Evolutionary conservation across 2,888 invertebrate genomes (phyloP).

Genomic region (Anthrax anthrax): DNA sequence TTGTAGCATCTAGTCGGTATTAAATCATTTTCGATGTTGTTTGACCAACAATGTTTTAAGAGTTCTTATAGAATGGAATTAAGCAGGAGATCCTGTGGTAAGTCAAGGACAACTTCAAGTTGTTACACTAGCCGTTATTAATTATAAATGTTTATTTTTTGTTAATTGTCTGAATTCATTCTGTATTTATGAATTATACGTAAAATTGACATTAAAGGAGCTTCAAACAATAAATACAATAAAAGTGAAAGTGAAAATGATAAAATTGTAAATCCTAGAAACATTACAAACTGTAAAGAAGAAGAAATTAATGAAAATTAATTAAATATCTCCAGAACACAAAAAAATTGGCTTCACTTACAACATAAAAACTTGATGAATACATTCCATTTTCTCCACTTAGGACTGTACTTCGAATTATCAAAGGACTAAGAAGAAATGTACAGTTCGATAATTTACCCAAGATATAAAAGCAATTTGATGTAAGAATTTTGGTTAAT

Average conservation of each 20-base stretch:
- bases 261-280: conserved; percentile 36
- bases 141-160: no score
- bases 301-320: not conserved
- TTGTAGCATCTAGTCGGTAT: no score
- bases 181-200: not conserved
- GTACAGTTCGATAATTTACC: conserved; percentile 41
- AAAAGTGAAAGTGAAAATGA: conserved; percentile 35
- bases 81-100: no score
- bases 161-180: no score
- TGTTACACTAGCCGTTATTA: no score
- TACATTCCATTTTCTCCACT: conserved; percentile 37
- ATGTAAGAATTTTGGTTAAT: conserved; percentile 34
- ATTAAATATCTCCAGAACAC: not conserved
- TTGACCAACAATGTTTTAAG: no score
- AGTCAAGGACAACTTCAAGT: no score
- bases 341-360: conserved; percentile 22
- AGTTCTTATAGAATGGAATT: no score
- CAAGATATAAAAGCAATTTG: conserved; percentile 36
- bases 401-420: conserved; percentile 36
- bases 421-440: conserved; percentile 39
- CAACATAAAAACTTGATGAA: conserved; percentile 35
- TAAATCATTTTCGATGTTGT: no score
- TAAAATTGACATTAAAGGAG: conserved; percentile 40
- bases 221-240: conserved; percentile 43
- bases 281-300: conserved; percentile 37